Conservation (phyloP, 2,113 vertebrate species). For the Urocolius indicus region DNA sequence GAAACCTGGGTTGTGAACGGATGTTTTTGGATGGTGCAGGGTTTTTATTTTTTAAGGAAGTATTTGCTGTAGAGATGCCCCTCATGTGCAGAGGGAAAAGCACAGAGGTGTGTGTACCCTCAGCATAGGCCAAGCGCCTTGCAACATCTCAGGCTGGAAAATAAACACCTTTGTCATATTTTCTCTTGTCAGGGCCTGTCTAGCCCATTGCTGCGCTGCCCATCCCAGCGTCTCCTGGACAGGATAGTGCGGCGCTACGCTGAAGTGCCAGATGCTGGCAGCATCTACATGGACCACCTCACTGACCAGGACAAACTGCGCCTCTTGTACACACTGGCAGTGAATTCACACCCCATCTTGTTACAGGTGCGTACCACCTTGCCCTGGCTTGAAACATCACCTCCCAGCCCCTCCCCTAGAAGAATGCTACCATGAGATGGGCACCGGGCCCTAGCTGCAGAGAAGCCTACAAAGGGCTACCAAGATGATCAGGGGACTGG, state of each 20-base stretch:
- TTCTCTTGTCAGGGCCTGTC: slow-evolving; percentile 74
- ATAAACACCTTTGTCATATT: rapidly evolving
- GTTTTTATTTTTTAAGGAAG: not conserved
- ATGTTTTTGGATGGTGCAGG: rapidly evolving
- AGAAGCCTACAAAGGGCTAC: not conserved
- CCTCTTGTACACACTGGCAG: slow-evolving; percentile 84
- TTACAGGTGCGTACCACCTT: slow-evolving; percentile 72
- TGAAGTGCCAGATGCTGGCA: slow-evolving; percentile 84
- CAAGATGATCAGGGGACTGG: no score
- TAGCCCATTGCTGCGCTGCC: slow-evolving; percentile 82
- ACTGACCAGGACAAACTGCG: slow-evolving; percentile 81
- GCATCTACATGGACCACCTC: slow-evolving; percentile 88
- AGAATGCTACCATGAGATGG: rapidly evolving
- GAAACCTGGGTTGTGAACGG: not conserved
- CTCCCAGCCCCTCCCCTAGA: no score
- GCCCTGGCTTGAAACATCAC: not conserved
- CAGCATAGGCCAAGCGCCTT: rapidly evolving
- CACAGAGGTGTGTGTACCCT: not conserved
- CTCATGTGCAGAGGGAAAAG: rapidly evolving
- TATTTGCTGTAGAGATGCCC: not conserved
- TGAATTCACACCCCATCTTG: slow-evolving; percentile 84
- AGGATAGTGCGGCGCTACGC: slow-evolving; percentile 85
- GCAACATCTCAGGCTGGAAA: not conserved
- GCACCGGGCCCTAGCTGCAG: no score
- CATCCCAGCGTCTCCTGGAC: slow-evolving; percentile 85